These are phyloP conservation scores for Tupiocoris notatus DNA, from an alignment of 2,888 invertebrate genomes.

Conservation along the genomic window DNA sequence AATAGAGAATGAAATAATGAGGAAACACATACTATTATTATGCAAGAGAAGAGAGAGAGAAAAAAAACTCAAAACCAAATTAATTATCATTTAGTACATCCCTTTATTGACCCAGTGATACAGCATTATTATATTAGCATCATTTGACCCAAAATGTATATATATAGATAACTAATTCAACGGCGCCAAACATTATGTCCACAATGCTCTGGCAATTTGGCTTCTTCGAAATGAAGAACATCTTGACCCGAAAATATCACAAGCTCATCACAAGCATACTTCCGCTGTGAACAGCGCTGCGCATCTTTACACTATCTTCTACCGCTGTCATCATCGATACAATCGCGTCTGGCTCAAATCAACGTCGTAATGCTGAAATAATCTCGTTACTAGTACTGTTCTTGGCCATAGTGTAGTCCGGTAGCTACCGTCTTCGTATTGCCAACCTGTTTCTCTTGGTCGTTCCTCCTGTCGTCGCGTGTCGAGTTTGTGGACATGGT, in stretches of 20 bases:
- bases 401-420: slow-evolving; percentile 36
- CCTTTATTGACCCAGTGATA: slow-evolving; percentile 47
- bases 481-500: slow-evolving; percentile 48
- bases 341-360: too few relatives aligned
- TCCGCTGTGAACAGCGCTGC: neutral
- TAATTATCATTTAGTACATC: slow-evolving; percentile 47
- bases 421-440: slow-evolving; percentile 22
- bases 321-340: too few relatives aligned
- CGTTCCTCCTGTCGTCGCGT: slow-evolving; percentile 17
- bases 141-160: slow-evolving; percentile 33
- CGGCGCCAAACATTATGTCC: slow-evolving; percentile 48
- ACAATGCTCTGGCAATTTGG: slow-evolving; percentile 47
- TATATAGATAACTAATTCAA: slow-evolving; percentile 34
- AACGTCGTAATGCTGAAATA: slow-evolving; percentile 2
- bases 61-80: slow-evolving; percentile 42
- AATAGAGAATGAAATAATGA: slow-evolving; percentile 10
- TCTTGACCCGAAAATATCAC: neutral
- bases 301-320: neutral
- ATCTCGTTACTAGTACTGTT: slow-evolving; percentile 39
- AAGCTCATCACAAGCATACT: neutral
- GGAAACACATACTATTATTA: slow-evolving; percentile 20
- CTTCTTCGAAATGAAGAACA: neutral
- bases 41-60: slow-evolving; percentile 28
- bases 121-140: slow-evolving; percentile 35
- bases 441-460: slow-evolving; percentile 10